Conservation (phyloP, 2,888 invertebrate genomes). For the Euzetes globulus region DNA sequence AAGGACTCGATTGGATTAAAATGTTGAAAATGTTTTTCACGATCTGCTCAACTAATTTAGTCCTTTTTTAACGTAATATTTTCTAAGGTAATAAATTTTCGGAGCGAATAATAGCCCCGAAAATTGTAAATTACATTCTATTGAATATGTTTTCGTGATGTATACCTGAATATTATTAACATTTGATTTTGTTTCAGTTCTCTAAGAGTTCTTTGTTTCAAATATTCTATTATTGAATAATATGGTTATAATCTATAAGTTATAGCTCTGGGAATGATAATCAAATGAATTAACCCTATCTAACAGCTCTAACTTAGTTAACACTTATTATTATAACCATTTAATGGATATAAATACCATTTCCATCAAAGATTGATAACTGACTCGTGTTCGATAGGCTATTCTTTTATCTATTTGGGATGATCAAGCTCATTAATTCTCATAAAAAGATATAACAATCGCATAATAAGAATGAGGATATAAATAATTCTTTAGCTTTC, state of each 20-base stretch:
- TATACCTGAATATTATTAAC: constrained; percentile 17
- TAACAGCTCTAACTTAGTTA: not conserved
- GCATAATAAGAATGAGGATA: too few species aligned
- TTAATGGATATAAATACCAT: not conserved
- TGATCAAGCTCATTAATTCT: too few species aligned
- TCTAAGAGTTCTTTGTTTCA: not conserved
- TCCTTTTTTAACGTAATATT: not conserved
- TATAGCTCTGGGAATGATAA: not conserved
- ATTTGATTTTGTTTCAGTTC: not conserved
- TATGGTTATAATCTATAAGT: not conserved
- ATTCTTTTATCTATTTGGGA: not conserved
- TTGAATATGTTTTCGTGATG: constrained; percentile 18
- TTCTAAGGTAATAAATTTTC: not conserved
- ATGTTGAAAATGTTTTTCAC: not conserved
- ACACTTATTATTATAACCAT: not conserved
- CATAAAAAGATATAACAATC: too few species aligned
- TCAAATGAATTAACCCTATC: not conserved
- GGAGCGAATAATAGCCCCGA: not conserved
- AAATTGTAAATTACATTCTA: constrained; percentile 18
- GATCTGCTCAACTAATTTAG: not conserved
- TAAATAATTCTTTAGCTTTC: too few species aligned
- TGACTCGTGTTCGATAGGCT: not conserved
- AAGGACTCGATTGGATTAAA: too few species aligned
- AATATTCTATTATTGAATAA: not conserved
- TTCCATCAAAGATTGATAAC: constrained; percentile 4